Conservation (phyloP, 1,140 invertebrate genomes). For the Watersipora subatra region DNA sequence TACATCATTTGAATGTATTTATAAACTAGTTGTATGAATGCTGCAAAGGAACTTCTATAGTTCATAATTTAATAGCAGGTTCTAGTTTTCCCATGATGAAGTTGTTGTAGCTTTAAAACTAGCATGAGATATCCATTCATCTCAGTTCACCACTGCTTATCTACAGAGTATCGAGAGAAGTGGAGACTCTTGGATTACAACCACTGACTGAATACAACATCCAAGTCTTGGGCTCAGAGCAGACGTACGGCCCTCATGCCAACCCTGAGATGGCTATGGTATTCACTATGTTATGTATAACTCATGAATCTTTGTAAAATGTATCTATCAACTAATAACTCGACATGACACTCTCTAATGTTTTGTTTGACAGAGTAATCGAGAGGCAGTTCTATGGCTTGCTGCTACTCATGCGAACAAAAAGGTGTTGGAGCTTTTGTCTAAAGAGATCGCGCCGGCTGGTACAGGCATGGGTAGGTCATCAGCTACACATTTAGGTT, state of each 20-base stretch:
- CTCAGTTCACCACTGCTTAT: background rate
- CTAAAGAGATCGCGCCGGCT: slow-evolving; percentile 44
- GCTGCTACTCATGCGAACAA: slow-evolving; percentile 43
- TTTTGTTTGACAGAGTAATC: too few relatives aligned
- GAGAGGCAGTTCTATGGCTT: slow-evolving; percentile 44
- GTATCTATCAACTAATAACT: too few relatives aligned
- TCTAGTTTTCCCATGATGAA: too few relatives aligned
- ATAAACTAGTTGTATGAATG: too few relatives aligned
- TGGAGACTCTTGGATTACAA: background rate
- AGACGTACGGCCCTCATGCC: slow-evolving; percentile 39
- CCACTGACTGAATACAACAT: slow-evolving; percentile 19
- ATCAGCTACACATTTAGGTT: background rate
- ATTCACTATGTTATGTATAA: too few relatives aligned
- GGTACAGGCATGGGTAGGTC: slow-evolving; percentile 46
- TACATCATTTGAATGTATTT: too few relatives aligned
- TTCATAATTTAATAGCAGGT: too few relatives aligned
- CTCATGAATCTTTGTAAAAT: too few relatives aligned
- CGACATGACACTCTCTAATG: too few relatives aligned
- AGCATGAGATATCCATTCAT: too few relatives aligned
- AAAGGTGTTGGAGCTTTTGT: slow-evolving; percentile 43
- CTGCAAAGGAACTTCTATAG: too few relatives aligned
- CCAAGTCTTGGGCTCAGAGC: slow-evolving; percentile 42
- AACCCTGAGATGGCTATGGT: slow-evolving; percentile 11
- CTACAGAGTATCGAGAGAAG: background rate
- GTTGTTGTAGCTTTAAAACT: too few relatives aligned